Percentiles rank a stretch among this genome's conserved stretches.
Evolutionary conservation across 2,888 invertebrate genomes (phyloP).

Genomic region (Aporophyla lueneburgensis): DNA sequence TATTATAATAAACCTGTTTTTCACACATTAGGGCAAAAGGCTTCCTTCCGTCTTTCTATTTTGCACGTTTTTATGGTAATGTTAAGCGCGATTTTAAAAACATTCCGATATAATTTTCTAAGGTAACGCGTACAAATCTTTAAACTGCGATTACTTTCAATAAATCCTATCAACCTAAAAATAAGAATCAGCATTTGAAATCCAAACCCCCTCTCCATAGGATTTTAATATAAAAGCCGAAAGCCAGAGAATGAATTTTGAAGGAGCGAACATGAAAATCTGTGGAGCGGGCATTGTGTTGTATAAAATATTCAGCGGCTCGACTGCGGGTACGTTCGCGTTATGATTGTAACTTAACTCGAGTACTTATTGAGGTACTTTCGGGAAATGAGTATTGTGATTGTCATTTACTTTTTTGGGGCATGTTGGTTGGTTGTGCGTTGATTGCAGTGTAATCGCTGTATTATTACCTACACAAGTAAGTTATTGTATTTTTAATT

Average conservation of each 20-base stretch:
- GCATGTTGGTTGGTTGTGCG: background rate
- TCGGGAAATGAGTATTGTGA: constrained; percentile 45
- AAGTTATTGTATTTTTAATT: background rate
- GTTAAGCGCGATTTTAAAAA: background rate
- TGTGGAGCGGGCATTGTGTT: constrained; percentile 46
- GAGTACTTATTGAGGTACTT: constrained; percentile 49
- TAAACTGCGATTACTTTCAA: background rate
- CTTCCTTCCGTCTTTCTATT: background rate
- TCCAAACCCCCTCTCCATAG: constrained; percentile 35
- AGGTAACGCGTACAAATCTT: background rate
- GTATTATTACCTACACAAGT: no score
- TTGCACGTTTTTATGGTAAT: background rate
- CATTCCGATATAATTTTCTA: background rate
- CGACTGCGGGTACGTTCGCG: constrained; percentile 7
- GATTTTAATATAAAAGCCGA: constrained; percentile 57
- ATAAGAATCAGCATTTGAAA: constrained; percentile 48
- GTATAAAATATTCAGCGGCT: constrained; percentile 56
- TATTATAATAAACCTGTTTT: background rate
- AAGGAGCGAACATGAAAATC: constrained; percentile 60
- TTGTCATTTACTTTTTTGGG: constrained; percentile 37
- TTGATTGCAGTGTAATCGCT: background rate
- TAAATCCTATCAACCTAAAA: constrained; percentile 26
- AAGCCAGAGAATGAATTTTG: constrained; percentile 60
- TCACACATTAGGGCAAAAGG: background rate
- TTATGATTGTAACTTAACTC: constrained; percentile 50